Evolutionary conservation across 2,797 vertebrate genomes (phyloP), one percentile per base, ranked within the genome.

Genomic region (Cyclopterus lumpus): DNA sequence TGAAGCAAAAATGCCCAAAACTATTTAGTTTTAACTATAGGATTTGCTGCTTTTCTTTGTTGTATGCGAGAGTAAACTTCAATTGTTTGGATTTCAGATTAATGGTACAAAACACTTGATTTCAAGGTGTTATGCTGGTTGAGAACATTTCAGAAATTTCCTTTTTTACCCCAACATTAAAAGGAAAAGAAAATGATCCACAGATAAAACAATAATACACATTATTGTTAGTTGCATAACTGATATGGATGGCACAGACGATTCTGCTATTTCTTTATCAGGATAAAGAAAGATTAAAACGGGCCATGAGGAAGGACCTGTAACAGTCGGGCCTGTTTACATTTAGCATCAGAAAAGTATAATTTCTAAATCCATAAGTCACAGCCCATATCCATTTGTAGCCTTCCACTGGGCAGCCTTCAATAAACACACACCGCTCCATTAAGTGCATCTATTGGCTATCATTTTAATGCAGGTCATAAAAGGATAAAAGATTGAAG

Each of bases 381-480:
- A 26, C 55, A 46, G 34, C 32, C 75, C 48, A 62, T n/a, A 71
- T 63, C 40, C 67, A 42, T 79, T 67, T 64, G n/a, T 16, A 44
- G 55, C 32, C 20, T 65, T 61, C 32, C 0, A 64, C 58, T 28
- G 42, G 53, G 67, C 48, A 58, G 61, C 61, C 53, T 60, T 20
- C 22, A 28, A 53, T 6, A 54, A 32, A 40, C 30, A 61, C n/a
- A 54, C 51, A 48, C 6, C n/a, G 40, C 5, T 44, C 32, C 26
- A 28, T n/a, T 54, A 42, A n/a, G 16, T 15, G 16, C 28, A 70
- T 69, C 30, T 46, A 38, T 36, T 32, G 22, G 9, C 57, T 53
- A 48, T 65, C 6, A 58, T 63, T 71, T 73, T 46, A 46, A 67
- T 73, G 38, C 63, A 67, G 54, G 15, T 73, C 73, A 72, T 74